Evolutionary conservation across 2,113 vertebrate genomes (phyloP).

Genomic region (Prietella phreatophila): DNA sequence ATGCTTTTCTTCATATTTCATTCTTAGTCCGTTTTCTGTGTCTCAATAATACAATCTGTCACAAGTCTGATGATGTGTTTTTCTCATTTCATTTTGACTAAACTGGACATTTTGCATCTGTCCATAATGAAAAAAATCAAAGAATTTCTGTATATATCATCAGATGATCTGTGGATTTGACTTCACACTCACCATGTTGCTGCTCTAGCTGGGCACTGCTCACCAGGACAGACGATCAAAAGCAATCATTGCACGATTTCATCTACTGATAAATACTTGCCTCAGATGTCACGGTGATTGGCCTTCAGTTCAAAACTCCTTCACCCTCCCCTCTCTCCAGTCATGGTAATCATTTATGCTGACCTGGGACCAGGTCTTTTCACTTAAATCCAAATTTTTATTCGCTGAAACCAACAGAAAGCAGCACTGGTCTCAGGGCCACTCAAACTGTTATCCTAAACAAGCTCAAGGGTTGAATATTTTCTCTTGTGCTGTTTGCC

Average conservation of each 20-base stretch:
- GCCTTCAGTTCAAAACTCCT: constrained; percentile 68
- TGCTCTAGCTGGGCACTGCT: constrained; percentile 47
- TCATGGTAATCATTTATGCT: not conserved
- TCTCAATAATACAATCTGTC: not conserved
- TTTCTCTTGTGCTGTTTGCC: not conserved
- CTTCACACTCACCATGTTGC: constrained; percentile 69
- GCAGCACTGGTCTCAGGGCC: not conserved
- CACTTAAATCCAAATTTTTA: not conserved
- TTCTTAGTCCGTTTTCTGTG: not conserved
- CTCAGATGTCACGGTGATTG: constrained; percentile 67
- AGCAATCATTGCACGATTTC: constrained; percentile 36
- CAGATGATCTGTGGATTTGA: not conserved
- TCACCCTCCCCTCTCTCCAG: constrained; percentile 49
- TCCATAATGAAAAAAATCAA: not conserved
- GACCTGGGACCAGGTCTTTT: not conserved
- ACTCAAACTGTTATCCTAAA: not conserved
- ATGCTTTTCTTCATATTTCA: not conserved
- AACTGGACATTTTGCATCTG: not conserved
- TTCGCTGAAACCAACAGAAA: not conserved
- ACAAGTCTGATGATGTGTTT: not conserved
- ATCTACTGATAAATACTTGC: constrained; percentile 62
- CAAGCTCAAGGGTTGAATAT: constrained; percentile 10
- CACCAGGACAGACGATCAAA: constrained; percentile 49
- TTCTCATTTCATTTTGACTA: not conserved
- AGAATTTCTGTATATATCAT: not conserved